Conservation (phyloP, 2,113 vertebrate genomes). For the Enhydra lutris region DNA sequence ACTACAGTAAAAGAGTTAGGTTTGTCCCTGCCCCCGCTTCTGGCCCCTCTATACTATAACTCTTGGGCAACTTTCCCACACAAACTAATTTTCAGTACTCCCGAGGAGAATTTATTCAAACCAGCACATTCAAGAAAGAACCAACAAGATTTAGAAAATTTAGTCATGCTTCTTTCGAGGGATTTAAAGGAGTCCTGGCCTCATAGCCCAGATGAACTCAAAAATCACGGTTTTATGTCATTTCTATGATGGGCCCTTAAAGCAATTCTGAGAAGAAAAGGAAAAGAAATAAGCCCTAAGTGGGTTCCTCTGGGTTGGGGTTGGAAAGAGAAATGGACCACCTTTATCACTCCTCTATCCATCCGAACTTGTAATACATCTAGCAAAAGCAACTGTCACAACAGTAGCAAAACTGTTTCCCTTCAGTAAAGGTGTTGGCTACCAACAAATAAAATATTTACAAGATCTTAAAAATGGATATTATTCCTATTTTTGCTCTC, state of each 20-base stretch:
- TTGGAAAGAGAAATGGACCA: background rate
- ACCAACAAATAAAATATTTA: constrained; percentile 61
- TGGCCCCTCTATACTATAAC: background rate
- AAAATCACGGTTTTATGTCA: background rate
- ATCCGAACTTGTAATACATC: background rate
- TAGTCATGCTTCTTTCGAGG: constrained; percentile 11
- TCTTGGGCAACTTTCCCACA: constrained; percentile 37
- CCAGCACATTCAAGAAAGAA: background rate
- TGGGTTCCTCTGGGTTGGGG: background rate
- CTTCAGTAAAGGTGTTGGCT: constrained; percentile 18
- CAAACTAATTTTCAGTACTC: constrained; percentile 35
- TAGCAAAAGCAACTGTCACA: constrained; percentile 17
- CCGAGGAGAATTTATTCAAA: background rate
- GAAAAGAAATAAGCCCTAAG: constrained; percentile 23
- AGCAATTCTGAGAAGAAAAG: constrained; percentile 7
- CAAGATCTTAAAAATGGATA: constrained; percentile 44
- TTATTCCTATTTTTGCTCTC: constrained; percentile 14
- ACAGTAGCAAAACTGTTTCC: background rate
- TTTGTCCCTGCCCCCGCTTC: background rate
- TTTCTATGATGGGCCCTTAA: constrained; percentile 26
- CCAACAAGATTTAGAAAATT: background rate
- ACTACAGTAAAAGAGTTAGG: background rate
- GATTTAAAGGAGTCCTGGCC: background rate
- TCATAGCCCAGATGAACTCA: background rate
- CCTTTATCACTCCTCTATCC: background rate